phyloP scores from a whole-genome alignment of 2,797 vertebrate species.

The Sarcoramphus papa region DNA sequence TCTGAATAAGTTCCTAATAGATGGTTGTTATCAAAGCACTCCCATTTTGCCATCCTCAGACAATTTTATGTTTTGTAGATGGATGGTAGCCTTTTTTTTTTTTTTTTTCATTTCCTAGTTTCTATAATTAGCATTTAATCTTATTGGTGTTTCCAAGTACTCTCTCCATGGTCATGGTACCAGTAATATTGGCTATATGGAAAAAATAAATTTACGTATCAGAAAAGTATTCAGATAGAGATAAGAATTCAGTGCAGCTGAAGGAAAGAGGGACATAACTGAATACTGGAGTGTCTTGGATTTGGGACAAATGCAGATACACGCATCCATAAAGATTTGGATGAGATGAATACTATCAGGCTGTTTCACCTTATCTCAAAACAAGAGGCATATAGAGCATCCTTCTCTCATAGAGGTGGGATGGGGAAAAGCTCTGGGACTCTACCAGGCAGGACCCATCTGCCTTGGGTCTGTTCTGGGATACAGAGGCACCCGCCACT shows the following conservation, averaged over 20 bases:
- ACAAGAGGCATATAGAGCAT: not conserved
- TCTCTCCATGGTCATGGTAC: not conserved
- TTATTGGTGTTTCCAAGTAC: not conserved
- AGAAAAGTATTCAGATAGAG: not conserved
- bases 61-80: not conserved
- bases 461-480: not conserved
- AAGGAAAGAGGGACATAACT: not conserved
- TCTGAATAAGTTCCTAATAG: not conserved
- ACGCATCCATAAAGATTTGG: not conserved
- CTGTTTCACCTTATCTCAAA: not conserved
- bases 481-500: accelerated
- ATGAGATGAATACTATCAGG: not conserved
- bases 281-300: not conserved
- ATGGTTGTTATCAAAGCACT: not conserved
- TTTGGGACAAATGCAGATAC: not conserved
- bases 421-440: not conserved
- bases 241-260: not conserved
- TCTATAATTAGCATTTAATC: not conserved
- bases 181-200: not conserved
- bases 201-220: not conserved
- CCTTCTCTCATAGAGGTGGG: not conserved
- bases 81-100: not conserved
- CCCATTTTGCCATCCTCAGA: not conserved
- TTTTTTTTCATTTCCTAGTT: not conserved
- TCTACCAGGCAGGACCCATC: not conserved